phyloP scores from a whole-genome alignment of 2,888 invertebrate species.

The Ischnus inquisitorius region DNA sequence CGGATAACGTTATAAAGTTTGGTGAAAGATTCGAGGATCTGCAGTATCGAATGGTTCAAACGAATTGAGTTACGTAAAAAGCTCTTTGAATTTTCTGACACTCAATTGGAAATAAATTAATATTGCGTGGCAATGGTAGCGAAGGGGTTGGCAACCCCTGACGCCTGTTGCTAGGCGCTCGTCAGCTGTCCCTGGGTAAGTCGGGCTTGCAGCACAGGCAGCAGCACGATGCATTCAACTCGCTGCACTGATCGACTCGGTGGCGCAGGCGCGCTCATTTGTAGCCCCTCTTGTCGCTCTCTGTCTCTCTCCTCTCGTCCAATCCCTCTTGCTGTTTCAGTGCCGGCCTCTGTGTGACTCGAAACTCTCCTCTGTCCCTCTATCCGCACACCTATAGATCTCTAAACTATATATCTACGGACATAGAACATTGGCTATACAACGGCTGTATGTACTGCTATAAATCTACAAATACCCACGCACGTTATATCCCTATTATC shows the following conservation, averaged over 20 bases:
- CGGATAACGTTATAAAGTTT: too few relatives aligned
- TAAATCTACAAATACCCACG: slow-evolving; percentile 48
- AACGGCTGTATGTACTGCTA: slow-evolving; percentile 38
- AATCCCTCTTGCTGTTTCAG: slow-evolving; percentile 26
- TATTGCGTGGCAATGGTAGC: slow-evolving; percentile 43
- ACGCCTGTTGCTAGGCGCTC: slow-evolving; percentile 82
- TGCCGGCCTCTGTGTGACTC: slow-evolving; percentile 7
- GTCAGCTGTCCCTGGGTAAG: slow-evolving; percentile 73
- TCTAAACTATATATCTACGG: not conserved
- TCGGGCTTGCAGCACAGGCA: slow-evolving; percentile 52
- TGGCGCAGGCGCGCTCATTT: slow-evolving; percentile 68
- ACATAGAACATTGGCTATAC: slow-evolving; percentile 14
- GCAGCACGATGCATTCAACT: slow-evolving; percentile 54
- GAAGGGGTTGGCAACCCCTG: slow-evolving; percentile 79
- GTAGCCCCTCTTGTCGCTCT: slow-evolving; percentile 43
- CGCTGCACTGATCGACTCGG: slow-evolving; percentile 64
- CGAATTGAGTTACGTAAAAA: not conserved
- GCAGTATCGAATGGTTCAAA: not conserved
- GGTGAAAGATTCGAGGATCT: too few relatives aligned
- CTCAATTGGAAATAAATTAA: slow-evolving; percentile 25
- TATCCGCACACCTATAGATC: slow-evolving; percentile 28
- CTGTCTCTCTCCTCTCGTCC: slow-evolving; percentile 19
- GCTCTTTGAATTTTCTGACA: not conserved
- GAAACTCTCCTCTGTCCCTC: not conserved
- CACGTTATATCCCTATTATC: slow-evolving; percentile 59